Evolutionary conservation across 2,113 vertebrate species (phyloP).

Genomic region (Microtus ochrogaster): DNA sequence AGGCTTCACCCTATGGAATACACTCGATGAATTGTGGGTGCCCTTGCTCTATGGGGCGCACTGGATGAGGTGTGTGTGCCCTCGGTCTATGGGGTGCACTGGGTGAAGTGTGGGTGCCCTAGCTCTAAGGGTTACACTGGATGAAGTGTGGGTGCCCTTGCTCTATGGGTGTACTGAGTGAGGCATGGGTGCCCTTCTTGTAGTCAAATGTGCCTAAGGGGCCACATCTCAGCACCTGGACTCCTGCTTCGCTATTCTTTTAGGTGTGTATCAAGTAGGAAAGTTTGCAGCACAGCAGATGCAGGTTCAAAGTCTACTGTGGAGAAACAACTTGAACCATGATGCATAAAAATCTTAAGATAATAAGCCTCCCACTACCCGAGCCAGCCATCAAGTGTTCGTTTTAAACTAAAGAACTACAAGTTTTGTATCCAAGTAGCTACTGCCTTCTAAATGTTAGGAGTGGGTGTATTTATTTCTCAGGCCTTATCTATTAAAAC

Average conservation of each 20-base stretch:
- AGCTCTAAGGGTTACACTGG: no score
- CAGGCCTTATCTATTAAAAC: neutral
- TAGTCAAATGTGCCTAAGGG: neutral
- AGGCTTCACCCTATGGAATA: neutral
- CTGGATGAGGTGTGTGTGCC: neutral
- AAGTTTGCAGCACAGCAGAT: neutral
- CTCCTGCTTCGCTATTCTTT: conserved; percentile 6
- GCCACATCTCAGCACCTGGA: neutral
- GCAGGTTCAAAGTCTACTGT: neutral
- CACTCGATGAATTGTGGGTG: no score
- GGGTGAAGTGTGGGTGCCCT: neutral
- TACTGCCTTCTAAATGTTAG: neutral
- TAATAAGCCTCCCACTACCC: neutral
- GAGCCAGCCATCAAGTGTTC: neutral
- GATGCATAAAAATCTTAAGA: neutral
- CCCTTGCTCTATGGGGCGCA: neutral
- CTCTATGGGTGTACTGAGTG: no score
- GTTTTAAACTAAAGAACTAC: neutral
- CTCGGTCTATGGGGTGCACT: neutral
- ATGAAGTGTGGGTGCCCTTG: no score
- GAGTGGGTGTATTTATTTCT: neutral
- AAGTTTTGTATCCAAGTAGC: neutral
- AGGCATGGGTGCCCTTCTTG: no score
- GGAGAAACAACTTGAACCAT: neutral
- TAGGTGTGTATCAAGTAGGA: neutral